Base-by-base conservation (phyloP, 1,140 invertebrate genomes). In the Akabosia matsudoensis region DNA sequence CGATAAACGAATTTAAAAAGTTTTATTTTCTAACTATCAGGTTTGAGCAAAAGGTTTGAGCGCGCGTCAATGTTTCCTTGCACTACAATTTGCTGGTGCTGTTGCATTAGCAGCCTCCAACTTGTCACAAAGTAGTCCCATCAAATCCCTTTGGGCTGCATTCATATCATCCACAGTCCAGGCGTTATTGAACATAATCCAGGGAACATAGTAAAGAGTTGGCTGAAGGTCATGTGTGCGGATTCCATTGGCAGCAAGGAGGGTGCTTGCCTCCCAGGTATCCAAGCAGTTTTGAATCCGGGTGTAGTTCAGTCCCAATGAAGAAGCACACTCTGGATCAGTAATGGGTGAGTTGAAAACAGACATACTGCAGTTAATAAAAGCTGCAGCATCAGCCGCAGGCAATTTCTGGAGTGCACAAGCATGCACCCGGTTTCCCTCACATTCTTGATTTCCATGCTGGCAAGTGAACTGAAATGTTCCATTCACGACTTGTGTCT, bases 171-270 rank as follows among this genome's bases (percentile, higher is more conserved):
- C 74, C 0, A 34, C 67, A 18, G 34, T 78, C 18, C 33, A 81
- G 13, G 64, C 67, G 7, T 73, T 22, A 79, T 91, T 88, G 37
- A 89, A 85, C 1, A 88, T 83, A 51, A 91, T 84, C 30, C 89
- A 89, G 0, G 90, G 90, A 0, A 91, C 89, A 78, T 90, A 90
- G 24, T 83, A 80, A 0, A 91, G 83, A 0, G 83, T 83, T 0
- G 88, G 86, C 31, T 85, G 82, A 0, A 90, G 79, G 1, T 80
- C 78, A 3, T 85, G 84, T 0, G 89, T 90, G 81, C 86, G 88
- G 74, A 89, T 86, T 0, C 90, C 90, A 73, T 88, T 83, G 0
- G 82, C 54, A 0, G 87, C 88, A 7, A 90, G 82, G 30, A 90
- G 82, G n/a, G 85, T 82, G 73, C 86, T 84, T 2, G 87, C 88